Evolutionary conservation across 2,113 vertebrate species (phyloP), one percentile per base, ranked within the genome.

Genomic region (Pomatorhinus ruficollis): DNA sequence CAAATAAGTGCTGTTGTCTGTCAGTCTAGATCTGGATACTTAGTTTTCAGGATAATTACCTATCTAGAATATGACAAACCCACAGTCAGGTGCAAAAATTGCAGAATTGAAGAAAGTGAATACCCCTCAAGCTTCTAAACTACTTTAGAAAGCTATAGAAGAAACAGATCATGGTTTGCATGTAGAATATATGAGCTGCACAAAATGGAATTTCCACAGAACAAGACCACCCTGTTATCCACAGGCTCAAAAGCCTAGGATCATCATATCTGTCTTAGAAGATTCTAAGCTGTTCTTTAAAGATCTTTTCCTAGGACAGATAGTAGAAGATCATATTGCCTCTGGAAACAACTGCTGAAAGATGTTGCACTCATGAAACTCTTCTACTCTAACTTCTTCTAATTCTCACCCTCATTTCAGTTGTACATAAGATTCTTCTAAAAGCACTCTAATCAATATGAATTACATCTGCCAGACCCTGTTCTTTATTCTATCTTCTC

Each of bases 101-200:
- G 25, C 35, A n/a, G 35, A 60, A 60, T 11, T 50, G 28, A 45
- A 61, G 18, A 22, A 74, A 49, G 8, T 20, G 25, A 83, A 77
- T n/a, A 15, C 6, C 15, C 28, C 23, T 78, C 74, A 49, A 75
- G 11, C 10, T 54, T 66, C n/a, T 60, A 47, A 79, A 57, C 20
- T 31, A 23, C 7, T 17, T 56, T 33, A 44, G 23, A 9, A 53
- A 68, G 20, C 5, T 50, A 15, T n/a, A 20, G 61, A 85, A 61
- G 30, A 69, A 49, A 12, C 10, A 44, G 1, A 6, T 30, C 22
- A 30, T 27, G 28, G 8, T 25, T 44, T 53, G 9, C 11, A 44
- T 0, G 0, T 61, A 28, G 7, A 69, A 12, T 49, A 25, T 28
- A 25, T 39, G 11, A 52, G 11, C 31, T 45, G 17, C 17, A 27